Evolutionary conservation across 92 coral and sea anemone species (phyloP), one percentile per base, ranked within the genome.

Genomic region (Blastomussa wellsi): DNA sequence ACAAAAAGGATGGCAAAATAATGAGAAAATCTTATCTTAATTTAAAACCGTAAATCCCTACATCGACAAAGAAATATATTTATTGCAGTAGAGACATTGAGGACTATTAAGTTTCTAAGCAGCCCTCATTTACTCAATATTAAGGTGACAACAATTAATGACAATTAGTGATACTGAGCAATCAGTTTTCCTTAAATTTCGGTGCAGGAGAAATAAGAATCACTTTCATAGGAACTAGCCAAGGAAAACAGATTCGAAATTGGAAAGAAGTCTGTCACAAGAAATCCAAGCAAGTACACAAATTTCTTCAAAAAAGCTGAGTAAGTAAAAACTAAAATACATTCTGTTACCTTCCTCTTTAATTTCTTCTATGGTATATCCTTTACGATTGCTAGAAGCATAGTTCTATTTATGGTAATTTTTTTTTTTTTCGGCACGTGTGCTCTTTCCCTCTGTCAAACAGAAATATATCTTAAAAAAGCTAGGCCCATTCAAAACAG

Each of bases 201-300:
- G 14, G 16, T 65, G 70, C 70, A 1, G 13, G 33, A 8, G 29
- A 65, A 65, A n/a, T 65, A 28, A 4, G 29, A 28, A 65, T n/a
- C 70, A 65, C 70, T 65, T 65, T 65, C 70, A 65, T 65, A 65
- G 70, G 29, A 26, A 65, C 35, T 65, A 65, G 70, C 35, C 70
- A 65, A 28, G 70, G 70, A 65, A 65, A 65, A 65, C 70, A 65
- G 70, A 65, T 65, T 37, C 70, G 70, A 65, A 19, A 65, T 65
- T 65, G 70, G 70, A 65, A 8, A 65, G 70, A 65, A 65, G 70
- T 65, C 70, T 32, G 49, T 8, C 11, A 26, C 26, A 14, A 28
- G 7, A 65, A 32, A 65, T 11, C 12, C 70, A 51, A 51, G 57
- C 16, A 51, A 51, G 57, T 51, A 44, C 1, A 10, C 49, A 44